Percentiles rank a stretch among this genome's conserved stretches.
phyloP scores from a whole-genome alignment of 2,888 invertebrate genomes.

The Mythimna pallens region DNA sequence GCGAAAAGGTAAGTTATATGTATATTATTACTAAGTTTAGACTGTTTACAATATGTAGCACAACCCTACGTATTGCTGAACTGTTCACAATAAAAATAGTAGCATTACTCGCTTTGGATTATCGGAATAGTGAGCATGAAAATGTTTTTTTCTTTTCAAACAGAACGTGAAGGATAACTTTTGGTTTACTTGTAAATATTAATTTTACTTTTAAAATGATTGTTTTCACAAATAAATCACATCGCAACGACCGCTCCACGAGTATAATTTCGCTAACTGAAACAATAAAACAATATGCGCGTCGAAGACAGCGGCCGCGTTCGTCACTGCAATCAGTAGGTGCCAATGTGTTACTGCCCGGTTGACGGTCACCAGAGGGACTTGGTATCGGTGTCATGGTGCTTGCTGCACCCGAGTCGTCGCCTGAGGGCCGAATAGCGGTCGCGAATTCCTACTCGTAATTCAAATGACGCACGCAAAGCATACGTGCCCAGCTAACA shows the following conservation, averaged over 20 bases:
- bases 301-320: conserved; percentile 81
- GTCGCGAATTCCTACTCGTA: conserved; percentile 90
- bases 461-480: conserved; percentile 85
- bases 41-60: conserved; percentile 30
- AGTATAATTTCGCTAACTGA: conserved; percentile 84
- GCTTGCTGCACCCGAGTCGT: conserved; percentile 74
- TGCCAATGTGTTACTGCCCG: conserved; percentile 73
- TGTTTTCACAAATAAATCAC: conserved; percentile 61
- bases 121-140: conserved; percentile 67
- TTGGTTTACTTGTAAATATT: conserved; percentile 33
- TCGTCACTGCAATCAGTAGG: conserved; percentile 80
- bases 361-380: conserved; percentile 81
- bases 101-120: conserved; percentile 62
- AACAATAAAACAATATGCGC: conserved; percentile 82
- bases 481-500: conserved; percentile 85
- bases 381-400: conserved; percentile 85
- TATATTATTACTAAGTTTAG: conserved; percentile 5
- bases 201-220: conserved; percentile 21
- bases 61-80: conserved; percentile 65
- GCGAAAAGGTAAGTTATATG: conserved; percentile 27
- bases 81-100: conserved; percentile 72
- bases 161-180: conserved; percentile 54
- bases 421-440: conserved; percentile 87
- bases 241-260: conserved; percentile 82
- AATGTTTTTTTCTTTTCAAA: conserved; percentile 61